Evolutionary conservation across 1,140 invertebrate species (phyloP).

Genomic region (Aphidius gifuensis): DNA sequence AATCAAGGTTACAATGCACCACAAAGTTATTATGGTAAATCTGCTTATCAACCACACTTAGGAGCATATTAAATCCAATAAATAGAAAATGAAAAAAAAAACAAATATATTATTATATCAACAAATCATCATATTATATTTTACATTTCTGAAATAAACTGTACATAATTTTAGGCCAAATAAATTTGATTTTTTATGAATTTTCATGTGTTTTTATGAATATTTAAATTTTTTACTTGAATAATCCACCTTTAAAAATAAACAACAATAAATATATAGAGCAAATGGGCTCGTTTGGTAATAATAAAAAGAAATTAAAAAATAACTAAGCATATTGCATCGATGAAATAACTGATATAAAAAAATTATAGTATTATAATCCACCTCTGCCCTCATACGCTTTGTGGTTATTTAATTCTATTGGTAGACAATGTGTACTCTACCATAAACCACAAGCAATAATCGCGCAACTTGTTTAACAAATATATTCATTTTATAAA

Average conservation of each 20-base stretch:
- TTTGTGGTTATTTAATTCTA: not conserved
- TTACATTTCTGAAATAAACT: conserved; percentile 3
- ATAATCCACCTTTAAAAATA: not conserved
- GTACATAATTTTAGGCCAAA: conserved; percentile 53
- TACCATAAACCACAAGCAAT: conserved; percentile 19
- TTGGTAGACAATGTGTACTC: conserved; percentile 20
- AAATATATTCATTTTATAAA: conserved; percentile 3
- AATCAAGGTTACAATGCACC: conserved; percentile 22
- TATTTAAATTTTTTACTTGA: conserved; percentile 25
- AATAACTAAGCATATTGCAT: conserved; percentile 10
- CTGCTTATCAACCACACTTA: conserved; percentile 35
- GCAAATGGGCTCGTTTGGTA: too few species aligned
- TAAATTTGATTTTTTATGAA: conserved; percentile 46
- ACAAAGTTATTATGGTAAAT: conserved; percentile 26
- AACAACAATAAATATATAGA: not conserved
- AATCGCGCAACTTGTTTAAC: conserved; percentile 21
- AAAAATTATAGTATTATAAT: not conserved
- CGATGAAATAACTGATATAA: conserved; percentile 4
- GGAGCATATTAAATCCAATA: conserved; percentile 12
- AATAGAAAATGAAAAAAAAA: not conserved
- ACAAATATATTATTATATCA: not conserved
- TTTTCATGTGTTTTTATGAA: conserved; percentile 19
- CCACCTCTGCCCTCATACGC: not conserved
- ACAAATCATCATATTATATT: not conserved
- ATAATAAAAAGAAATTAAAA: conserved; percentile 2